Base-by-base conservation (phyloP, 2,888 invertebrate species). In the Cryptus armator region DNA sequence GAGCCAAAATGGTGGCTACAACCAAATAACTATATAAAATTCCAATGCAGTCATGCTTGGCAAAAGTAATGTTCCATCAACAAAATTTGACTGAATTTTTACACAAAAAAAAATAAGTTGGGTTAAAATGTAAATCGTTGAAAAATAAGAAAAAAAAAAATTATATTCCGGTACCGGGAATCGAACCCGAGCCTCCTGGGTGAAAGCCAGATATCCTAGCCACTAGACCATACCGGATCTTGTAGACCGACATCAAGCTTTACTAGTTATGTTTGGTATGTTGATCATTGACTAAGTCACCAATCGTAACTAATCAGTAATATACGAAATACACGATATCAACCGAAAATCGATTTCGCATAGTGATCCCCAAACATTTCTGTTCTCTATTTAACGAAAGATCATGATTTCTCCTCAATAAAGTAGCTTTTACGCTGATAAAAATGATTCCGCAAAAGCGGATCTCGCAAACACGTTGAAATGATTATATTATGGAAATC, bases 111-210 rank as follows among this genome's bases (percentile, higher is more conserved):
- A 56, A 56, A 56, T 10, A 53, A 16, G 12, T 19, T n/a, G 3
- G 53, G 16, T 10, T 10, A 24, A 24, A 3, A n/a, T 3, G 24
- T 3, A 19, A 56, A 56, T 56, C 56, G 12, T 12, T 9, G 24
- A n/a, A 19, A 19, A 56, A 56, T 56, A 3, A 12, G 19, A 3
- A 14, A 2, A 48, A 48, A 48, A 48, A 48, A 48, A 48, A 48
- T 3, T 3, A 48, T 14, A 48, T 94, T 95, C 95, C 95, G 94
- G 94, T 95, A 95, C 95, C 95, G 95, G 95, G 95, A 95, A 95
- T 95, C 95, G 95, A 95, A 95, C 95, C 95, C 95, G 95, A 94
- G 95, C 95, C 95, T 95, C 94, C 94, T 94, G 94, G 94, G 94
- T 95, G 95, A 95, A 94, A 95, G 93, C 95, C 95, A 95, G 95